Percentiles rank a stretch among this genome's conserved stretches.
phyloP scores from a whole-genome alignment of 2,888 invertebrate species.

The Agrotis ipsilon region DNA sequence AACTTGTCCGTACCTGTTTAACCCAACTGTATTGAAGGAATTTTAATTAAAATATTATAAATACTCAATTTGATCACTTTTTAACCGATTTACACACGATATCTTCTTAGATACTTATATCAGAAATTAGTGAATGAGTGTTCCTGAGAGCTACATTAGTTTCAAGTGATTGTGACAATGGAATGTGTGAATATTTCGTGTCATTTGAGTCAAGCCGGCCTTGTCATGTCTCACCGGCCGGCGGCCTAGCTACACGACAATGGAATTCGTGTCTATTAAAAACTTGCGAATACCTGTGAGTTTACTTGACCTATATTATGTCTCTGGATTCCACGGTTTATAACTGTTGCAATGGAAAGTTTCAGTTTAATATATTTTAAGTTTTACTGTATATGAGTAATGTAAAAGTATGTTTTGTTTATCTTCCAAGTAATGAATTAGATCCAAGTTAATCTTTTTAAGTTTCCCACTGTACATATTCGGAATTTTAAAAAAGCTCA shows the following conservation, averaged over 20 bases:
- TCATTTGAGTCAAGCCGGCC: constrained; percentile 52
- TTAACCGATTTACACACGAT: too few species aligned
- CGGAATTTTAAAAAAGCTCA: background rate
- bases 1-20: background rate
- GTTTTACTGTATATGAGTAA: too few species aligned
- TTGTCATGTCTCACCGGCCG: constrained; percentile 56
- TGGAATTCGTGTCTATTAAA: constrained; percentile 76
- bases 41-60: too few species aligned
- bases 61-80: too few species aligned
- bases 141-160: constrained; percentile 30
- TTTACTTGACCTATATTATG: constrained; percentile 74
- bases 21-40: background rate
- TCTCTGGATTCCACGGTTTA: constrained; percentile 62
- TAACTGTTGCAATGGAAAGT: constrained; percentile 43
- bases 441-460: background rate
- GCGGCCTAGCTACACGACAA: constrained; percentile 67
- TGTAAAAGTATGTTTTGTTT: background rate
- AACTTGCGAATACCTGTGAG: constrained; percentile 74
- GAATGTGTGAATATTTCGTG: constrained; percentile 41
- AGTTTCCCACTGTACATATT: constrained; percentile 8
- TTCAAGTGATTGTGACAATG: constrained; percentile 52
- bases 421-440: background rate
- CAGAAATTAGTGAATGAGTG: background rate
- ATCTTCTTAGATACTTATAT: too few species aligned
- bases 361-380: constrained; percentile 1